Evolutionary conservation across 2,113 vertebrate genomes (phyloP).

Genomic region (Protobothrops flavoviridis): DNA sequence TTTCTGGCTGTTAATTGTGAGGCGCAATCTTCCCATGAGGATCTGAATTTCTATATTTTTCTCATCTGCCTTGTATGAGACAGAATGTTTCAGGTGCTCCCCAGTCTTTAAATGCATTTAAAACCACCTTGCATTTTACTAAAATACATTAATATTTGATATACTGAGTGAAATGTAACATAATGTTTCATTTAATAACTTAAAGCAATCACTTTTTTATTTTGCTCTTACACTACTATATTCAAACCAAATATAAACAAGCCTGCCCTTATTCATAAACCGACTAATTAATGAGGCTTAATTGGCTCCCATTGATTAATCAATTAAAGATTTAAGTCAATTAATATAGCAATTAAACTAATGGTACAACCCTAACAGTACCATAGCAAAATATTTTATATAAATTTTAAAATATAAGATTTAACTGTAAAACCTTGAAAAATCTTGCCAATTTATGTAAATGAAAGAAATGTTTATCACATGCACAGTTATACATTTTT

Average conservation of each 20-base stretch:
- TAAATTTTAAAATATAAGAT: background rate
- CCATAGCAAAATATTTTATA: background rate
- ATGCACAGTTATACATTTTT: background rate
- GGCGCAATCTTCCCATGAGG: background rate
- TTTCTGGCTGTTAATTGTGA: background rate
- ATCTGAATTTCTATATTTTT: background rate
- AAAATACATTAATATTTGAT: background rate
- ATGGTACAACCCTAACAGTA: background rate
- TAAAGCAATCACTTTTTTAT: background rate
- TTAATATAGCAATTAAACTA: background rate
- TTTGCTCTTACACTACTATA: background rate
- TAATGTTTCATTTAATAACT: background rate
- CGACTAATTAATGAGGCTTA: background rate
- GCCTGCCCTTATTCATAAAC: background rate
- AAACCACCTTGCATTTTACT: background rate
- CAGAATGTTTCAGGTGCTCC: background rate
- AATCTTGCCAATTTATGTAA: background rate
- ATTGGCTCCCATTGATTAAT: background rate
- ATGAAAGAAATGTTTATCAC: background rate
- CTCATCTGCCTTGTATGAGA: background rate
- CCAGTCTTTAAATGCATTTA: background rate
- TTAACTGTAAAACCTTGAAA: background rate
- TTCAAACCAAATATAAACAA: constrained; percentile 1
- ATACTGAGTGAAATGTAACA: background rate
- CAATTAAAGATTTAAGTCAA: background rate